A percentile compares a stretch with the other conserved stretches of the same genome.
These are phyloP conservation scores for Anarhynchus alexandrinus DNA, from an alignment of 2,113 vertebrate species.

Conservation along the genomic window DNA sequence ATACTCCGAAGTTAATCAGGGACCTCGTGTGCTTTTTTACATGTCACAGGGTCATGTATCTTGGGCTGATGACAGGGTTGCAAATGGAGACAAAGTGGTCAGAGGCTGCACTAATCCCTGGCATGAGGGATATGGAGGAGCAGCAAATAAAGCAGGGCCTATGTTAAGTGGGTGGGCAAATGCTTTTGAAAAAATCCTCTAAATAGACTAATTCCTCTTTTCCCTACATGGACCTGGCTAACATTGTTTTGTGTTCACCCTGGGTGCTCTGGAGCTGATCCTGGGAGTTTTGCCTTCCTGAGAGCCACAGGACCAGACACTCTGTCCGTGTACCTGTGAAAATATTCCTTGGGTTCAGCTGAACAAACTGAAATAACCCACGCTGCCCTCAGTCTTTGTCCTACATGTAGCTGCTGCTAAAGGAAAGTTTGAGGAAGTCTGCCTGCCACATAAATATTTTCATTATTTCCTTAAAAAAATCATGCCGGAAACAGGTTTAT, in stretches of 20 bases:
- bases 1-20: constrained; percentile 35
- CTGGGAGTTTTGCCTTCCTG: not conserved
- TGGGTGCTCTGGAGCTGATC: not conserved
- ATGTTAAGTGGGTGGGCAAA: constrained; percentile 46
- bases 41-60: constrained; percentile 14
- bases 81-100: constrained; percentile 44
- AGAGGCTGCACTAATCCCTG: constrained; percentile 44
- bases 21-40: not conserved
- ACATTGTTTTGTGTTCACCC: not conserved
- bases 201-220: not conserved
- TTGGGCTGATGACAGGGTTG: constrained; percentile 23
- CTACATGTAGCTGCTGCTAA: not conserved
- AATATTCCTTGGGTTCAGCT: not conserved
- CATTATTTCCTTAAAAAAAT: not conserved
- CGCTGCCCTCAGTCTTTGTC: not conserved
- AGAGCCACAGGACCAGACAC: not conserved
- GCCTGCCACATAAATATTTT: not conserved
- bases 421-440: not conserved
- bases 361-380: not conserved
- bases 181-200: constrained; percentile 24
- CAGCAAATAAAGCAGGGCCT: constrained; percentile 30
- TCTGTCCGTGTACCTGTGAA: not conserved
- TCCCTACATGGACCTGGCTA: not conserved
- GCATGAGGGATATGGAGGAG: not conserved
- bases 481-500: not conserved